Evolutionary conservation across 2,797 vertebrate species (phyloP).

Genomic region (Rallus crepitans): DNA sequence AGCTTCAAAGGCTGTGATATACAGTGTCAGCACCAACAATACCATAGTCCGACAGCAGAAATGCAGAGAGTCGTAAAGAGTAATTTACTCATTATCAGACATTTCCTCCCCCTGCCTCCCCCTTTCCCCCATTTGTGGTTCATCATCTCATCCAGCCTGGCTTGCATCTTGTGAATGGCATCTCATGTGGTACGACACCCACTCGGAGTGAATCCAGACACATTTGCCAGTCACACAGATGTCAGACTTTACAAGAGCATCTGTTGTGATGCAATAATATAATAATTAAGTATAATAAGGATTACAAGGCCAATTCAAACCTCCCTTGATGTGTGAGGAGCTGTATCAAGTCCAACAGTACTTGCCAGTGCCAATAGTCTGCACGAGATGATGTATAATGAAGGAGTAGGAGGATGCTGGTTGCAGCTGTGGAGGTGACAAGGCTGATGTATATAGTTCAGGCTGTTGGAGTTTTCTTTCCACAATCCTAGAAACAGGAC

Average conservation of each 20-base stretch:
- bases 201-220: not conserved
- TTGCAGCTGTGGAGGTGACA: slow-evolving; percentile 40
- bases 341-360: not conserved
- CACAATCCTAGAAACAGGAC: not conserved
- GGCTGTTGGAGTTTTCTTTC: not conserved
- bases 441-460: not conserved
- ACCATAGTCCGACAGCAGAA: not conserved
- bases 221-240: not conserved
- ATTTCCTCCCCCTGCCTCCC: not conserved
- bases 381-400: not conserved
- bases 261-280: not conserved
- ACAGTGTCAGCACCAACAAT: not conserved
- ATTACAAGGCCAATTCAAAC: not conserved
- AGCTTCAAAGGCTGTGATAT: not conserved
- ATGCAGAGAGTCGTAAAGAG: accelerated
- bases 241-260: slow-evolving; percentile 10
- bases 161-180: not conserved
- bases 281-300: not conserved
- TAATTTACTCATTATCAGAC: not conserved
- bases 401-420: not conserved
- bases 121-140: not conserved
- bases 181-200: not conserved
- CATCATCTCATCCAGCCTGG: not conserved
- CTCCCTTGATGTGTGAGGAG: not conserved
- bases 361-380: slow-evolving; percentile 1